Evolutionary conservation across 1,140 invertebrate genomes (phyloP).

Genomic region (Scaptomyza hsui): DNA sequence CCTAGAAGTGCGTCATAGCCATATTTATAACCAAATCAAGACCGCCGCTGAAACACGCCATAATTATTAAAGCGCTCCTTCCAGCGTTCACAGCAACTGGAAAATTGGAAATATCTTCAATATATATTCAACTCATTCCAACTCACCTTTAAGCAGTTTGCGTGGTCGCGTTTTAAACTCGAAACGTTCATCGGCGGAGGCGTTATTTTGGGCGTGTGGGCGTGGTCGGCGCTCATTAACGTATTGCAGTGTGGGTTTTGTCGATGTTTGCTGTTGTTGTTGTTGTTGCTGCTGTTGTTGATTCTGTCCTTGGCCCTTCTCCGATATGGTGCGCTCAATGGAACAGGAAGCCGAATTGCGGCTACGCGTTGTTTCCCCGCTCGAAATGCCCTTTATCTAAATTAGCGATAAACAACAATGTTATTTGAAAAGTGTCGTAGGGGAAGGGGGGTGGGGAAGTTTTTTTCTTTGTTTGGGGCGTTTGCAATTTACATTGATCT

Average conservation of each 20-base stretch:
- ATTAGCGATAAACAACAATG: slow-evolving; percentile 54
- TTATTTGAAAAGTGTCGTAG: not conserved
- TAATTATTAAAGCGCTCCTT: slow-evolving; percentile 20
- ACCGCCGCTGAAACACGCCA: not conserved
- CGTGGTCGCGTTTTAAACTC: slow-evolving; percentile 81
- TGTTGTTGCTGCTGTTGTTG: slow-evolving; percentile 31
- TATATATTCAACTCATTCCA: not conserved
- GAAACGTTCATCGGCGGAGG: slow-evolving; percentile 66
- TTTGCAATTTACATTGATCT: slow-evolving; percentile 75
- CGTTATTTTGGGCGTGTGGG: slow-evolving; percentile 49
- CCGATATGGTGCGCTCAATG: slow-evolving; percentile 78
- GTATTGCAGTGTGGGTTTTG: slow-evolving; percentile 84
- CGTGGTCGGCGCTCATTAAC: slow-evolving; percentile 87
- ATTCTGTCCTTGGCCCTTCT: slow-evolving; percentile 58
- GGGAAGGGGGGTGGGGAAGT: not conserved
- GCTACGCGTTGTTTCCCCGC: slow-evolving; percentile 79
- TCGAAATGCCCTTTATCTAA: slow-evolving; percentile 78
- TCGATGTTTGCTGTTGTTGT: no score
- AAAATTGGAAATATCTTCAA: slow-evolving; percentile 13
- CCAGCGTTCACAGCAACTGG: slow-evolving; percentile 62
- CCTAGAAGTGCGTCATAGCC: slow-evolving; percentile 53
- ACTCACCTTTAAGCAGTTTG: slow-evolving; percentile 79
- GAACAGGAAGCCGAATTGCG: slow-evolving; percentile 80
- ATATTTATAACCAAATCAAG: not conserved
- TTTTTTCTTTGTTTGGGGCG: slow-evolving; percentile 1